Base-by-base conservation (phyloP, 1,140 invertebrate genomes). In the Dreissena rostriformis region DNA sequence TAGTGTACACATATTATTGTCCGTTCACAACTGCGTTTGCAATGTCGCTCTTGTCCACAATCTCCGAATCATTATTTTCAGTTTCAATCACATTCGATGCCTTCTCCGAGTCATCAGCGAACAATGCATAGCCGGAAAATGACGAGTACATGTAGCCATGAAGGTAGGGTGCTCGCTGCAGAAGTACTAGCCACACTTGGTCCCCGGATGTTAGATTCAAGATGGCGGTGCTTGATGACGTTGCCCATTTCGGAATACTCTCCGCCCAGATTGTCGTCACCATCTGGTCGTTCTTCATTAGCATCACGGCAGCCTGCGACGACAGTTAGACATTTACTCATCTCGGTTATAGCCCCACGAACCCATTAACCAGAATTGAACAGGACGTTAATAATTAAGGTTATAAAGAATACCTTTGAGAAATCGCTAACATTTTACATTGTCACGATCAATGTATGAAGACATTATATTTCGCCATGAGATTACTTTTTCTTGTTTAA, bases 101-200 rank as follows among this genome's bases (percentile, higher is more conserved):
- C 24, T 53, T 61, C n/a, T 83, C 83, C 68, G 82, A 77, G 10
- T 88, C 85, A 52, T 87, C 79, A 66, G 85, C 65, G 86, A 93
- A 93, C 52, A 93, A 87, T 19, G 91, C 82, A 76, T 89, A 87
- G 28, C 92, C 92, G 73, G 92, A 93, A 82, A 93, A 93, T 17
- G 91, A 92, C 17, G 92, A 88, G 81, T 93, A 93, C 92, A 93
- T 93, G 88, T 92, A 93, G 26, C 92, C 92, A 87, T 92, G 90
- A 29, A 93, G 87, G 75, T 87, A 90, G 19, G 92, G 88, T 0
- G 92, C 92, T 1, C 88, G 82, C 74, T 87, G 79, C 12, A 92
- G 88, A 28, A 89, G 78, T 52, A 91, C 83, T 72, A 91, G 88
- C 92, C 92, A 93, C 0, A 93, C 90, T 84, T 92, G 88, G 86